Evolutionary conservation across 2,888 invertebrate species (phyloP).

Genomic region (Cheiracanthium punctorium): DNA sequence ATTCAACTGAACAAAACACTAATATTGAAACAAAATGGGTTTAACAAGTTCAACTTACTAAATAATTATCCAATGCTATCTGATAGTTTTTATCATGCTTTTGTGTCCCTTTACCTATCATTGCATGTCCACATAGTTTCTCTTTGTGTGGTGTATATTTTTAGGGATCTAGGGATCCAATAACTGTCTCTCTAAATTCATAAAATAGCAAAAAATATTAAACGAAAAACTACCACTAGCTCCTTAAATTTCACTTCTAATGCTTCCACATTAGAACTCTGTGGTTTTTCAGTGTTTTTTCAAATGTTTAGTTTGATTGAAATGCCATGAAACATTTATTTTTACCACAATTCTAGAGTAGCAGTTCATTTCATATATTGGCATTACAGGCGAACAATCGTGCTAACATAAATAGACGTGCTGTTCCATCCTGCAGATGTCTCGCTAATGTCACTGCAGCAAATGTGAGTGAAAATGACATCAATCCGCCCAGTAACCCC

Average conservation of each 20-base stretch:
- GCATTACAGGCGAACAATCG: conserved; percentile 69
- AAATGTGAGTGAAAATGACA: conserved; percentile 66
- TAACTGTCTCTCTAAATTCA: too few species aligned
- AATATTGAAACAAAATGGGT: too few species aligned
- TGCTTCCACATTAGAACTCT: too few species aligned
- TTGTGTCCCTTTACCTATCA: conserved; percentile 38
- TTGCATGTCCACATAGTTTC: conserved; percentile 64
- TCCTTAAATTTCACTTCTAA: too few species aligned
- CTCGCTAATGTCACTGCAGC: conserved; percentile 69
- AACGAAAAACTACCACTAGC: too few species aligned
- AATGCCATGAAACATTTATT: background rate
- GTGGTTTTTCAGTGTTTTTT: conserved; percentile 32
- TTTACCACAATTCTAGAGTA: conserved; percentile 31
- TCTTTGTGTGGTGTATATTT: conserved; percentile 50
- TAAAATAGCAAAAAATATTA: too few species aligned
- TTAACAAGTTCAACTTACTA: too few species aligned
- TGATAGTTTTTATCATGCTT: too few species aligned
- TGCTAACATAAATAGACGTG: conserved; percentile 61
- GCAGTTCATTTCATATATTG: conserved; percentile 61
- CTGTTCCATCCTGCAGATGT: conserved; percentile 68
- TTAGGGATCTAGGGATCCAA: conserved; percentile 42
- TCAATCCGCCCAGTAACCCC: conserved; percentile 62
- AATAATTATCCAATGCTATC: too few species aligned
- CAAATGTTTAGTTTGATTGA: conserved; percentile 26
- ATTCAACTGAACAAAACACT: too few species aligned